Conservation (phyloP, 2,113 vertebrate species). For the Menidia beryllina region DNA sequence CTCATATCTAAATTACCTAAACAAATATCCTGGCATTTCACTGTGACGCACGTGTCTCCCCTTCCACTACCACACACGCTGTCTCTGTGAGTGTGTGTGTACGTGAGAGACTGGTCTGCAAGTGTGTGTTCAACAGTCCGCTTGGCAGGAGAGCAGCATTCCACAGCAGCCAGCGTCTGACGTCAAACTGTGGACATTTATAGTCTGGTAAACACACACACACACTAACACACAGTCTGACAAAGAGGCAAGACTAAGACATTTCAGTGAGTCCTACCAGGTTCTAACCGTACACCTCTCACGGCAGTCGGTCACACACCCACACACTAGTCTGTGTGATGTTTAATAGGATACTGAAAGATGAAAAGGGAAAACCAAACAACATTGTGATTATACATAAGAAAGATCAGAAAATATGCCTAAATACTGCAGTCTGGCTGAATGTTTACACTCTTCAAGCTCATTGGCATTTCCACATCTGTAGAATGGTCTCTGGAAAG, state of each 20-base stretch:
- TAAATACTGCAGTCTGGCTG: background rate
- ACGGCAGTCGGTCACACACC: constrained; percentile 1
- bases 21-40: constrained; percentile 75
- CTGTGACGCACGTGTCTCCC: constrained; percentile 75
- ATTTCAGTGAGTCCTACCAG: constrained; percentile 36
- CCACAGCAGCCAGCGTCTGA: constrained; percentile 78
- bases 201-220: constrained; percentile 76
- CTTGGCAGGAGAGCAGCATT: constrained; percentile 73
- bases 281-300: constrained; percentile 20
- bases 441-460: background rate
- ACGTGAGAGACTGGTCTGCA: constrained; percentile 37
- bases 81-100: constrained; percentile 44
- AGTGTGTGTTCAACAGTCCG: constrained; percentile 57
- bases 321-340: too few relatives aligned
- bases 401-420: background rate
- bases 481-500: too few relatives aligned
- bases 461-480: background rate
- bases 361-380: background rate
- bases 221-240: constrained; percentile 52
- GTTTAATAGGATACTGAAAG: background rate
- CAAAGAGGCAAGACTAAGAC: constrained; percentile 42
- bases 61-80: constrained; percentile 68
- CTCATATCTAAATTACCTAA: constrained; percentile 71
- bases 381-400: background rate
- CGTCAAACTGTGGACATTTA: constrained; percentile 79